Evolutionary conservation across 2,113 vertebrate genomes (phyloP), one percentile per base, ranked within the genome.

Genomic region (Scalopus aquaticus): DNA sequence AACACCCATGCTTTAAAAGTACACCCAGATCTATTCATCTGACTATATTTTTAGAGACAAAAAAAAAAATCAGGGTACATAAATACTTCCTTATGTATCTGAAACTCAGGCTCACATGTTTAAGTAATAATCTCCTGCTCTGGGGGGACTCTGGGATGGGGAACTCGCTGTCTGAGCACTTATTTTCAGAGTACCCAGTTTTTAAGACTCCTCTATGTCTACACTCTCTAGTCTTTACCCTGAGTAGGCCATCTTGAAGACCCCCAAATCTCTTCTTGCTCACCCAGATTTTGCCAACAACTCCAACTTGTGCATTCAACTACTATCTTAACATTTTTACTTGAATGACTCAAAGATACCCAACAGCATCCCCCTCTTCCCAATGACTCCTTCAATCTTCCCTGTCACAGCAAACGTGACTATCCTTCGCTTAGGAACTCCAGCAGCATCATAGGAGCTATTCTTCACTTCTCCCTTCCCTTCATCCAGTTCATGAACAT

Each of bases 1-100:
- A 95, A 90, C 42, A 89, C 5, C 19, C n/a, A 80, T 24, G 35
- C 67, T 95, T 88, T 78, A 37, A 80, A 95, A 62, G 30, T 20
- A 73, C 13, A 58, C 42, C 84, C 30, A 60, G 58, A 74, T 77
- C 3, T 78, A 91, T 69, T 91, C 56, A 51, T 64, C n/a, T 5
- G 24, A 49, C 30, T 58, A 16, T 37, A 58, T 60, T 94, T 95
- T 92, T 35, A 67, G 58, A 20, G 19, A 17, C 51, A 58, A 89
- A 30, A 28, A 62, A 62, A 62, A 12, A 62, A 73, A 62, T 90
- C 76, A 91, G 60, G 74, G 89, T 60, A 88, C 20, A 77, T 80
- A 76, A 79, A 76, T 56, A 58, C 2, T 88, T 78, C 26, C 64
- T 42, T 51, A 20, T 37, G 13, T 74, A n/a, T 84, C 79, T 85